Percentiles rank a stretch among this genome's conserved stretches.
phyloP scores from a whole-genome alignment of 2,888 invertebrate species.

The Drosophila formosana region DNA sequence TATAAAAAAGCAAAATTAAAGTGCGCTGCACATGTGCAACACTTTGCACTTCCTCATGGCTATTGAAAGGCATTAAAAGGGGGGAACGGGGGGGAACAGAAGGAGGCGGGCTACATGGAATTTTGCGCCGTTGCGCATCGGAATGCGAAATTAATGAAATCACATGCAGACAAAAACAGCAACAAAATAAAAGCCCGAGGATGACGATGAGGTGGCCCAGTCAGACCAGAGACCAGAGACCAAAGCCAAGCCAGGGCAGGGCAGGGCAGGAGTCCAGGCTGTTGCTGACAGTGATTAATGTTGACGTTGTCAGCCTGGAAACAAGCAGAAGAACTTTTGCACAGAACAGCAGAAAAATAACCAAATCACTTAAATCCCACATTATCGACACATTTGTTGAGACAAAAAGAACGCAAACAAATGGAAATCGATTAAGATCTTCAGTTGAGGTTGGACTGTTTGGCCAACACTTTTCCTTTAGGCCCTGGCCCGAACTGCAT shows the following conservation, averaged over 20 bases:
- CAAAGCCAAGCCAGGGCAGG: slow-evolving; percentile 5
- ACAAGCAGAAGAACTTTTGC: slow-evolving; percentile 20
- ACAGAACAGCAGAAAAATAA: slow-evolving; percentile 25
- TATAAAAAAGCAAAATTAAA: slow-evolving; percentile 62
- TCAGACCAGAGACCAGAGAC: slow-evolving; percentile 19
- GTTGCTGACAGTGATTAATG: slow-evolving; percentile 79
- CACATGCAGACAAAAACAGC: slow-evolving; percentile 66
- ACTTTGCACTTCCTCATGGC: slow-evolving; percentile 77
- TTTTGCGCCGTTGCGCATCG: slow-evolving; percentile 76
- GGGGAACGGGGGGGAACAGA: background rate
- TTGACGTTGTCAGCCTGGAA: slow-evolving; percentile 47
- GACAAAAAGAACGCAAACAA: slow-evolving; percentile 5
- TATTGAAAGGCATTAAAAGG: background rate
- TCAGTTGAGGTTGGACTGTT: slow-evolving; percentile 34
- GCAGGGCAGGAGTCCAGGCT: slow-evolving; percentile 14
- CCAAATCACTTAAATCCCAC: slow-evolving; percentile 46
- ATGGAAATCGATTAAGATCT: slow-evolving; percentile 50
- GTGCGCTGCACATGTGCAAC: slow-evolving; percentile 80
- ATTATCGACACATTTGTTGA: slow-evolving; percentile 54
- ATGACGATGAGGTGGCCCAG: slow-evolving; percentile 75
- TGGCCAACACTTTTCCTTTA: slow-evolving; percentile 61
- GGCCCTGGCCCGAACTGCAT: slow-evolving; percentile 13
- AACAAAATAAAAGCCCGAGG: slow-evolving; percentile 15
- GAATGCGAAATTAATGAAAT: slow-evolving; percentile 80
- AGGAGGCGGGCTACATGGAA: slow-evolving; percentile 56